Conservation (phyloP, 2,888 invertebrate species). For the Lomographa bimaculata region DNA sequence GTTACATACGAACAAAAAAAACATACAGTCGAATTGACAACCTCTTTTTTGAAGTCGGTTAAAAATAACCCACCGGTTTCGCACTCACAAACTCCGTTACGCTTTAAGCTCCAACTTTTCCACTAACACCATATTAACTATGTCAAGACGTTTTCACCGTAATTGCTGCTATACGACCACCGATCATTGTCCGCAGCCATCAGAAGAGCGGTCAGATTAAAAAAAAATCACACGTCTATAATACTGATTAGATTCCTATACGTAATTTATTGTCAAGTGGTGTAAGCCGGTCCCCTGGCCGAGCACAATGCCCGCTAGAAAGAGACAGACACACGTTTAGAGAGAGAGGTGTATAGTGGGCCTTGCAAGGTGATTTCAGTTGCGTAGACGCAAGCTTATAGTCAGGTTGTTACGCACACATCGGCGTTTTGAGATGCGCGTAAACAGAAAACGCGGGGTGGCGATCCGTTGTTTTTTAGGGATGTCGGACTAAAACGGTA, state of each 20-base stretch:
- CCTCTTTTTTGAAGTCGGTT: too few species aligned
- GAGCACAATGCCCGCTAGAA: conserved; percentile 81
- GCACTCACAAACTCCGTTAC: conserved; percentile 6
- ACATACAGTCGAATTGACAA: too few species aligned
- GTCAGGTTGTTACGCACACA: conserved; percentile 76
- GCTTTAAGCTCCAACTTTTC: conserved; percentile 14
- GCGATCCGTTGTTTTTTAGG: conserved; percentile 44
- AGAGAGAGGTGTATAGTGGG: conserved; percentile 72
- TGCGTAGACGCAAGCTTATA: conserved; percentile 77
- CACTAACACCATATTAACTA: conserved; percentile 19
- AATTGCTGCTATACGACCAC: conserved; percentile 36
- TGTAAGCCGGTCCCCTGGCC: conserved; percentile 50
- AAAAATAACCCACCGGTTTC: too few species aligned
- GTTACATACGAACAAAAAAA: too few species aligned
- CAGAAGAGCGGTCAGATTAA: conserved; percentile 50
- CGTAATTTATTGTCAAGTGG: conserved; percentile 80
- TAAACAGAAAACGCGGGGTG: conserved; percentile 50
- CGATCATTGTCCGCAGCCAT: conserved; percentile 46
- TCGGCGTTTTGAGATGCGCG: conserved; percentile 53
- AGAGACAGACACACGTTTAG: conserved; percentile 54
- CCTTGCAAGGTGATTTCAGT: conserved; percentile 84
- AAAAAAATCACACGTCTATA: conserved; percentile 79
- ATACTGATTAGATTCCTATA: conserved; percentile 82
- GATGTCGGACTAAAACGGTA: conserved; percentile 28
- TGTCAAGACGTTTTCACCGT: conserved; percentile 35